These are phyloP conservation scores for Holotrichia oblita DNA, from an alignment of 1,140 invertebrate genomes.

Conservation along the genomic window DNA sequence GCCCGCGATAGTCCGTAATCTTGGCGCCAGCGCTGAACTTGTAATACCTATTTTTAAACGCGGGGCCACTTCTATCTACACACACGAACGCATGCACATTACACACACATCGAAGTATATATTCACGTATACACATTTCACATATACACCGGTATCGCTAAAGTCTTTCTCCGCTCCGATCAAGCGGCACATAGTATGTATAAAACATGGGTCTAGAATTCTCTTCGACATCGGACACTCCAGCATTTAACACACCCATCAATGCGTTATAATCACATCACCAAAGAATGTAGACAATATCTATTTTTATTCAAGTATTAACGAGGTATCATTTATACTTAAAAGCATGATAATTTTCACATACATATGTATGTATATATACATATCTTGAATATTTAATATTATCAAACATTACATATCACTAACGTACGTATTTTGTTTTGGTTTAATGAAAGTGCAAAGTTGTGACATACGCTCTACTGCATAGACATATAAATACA, in stretches of 20 bases:
- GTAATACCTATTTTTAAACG: slow-evolving; percentile 50
- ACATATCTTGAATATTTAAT: background rate
- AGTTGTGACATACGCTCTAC: background rate
- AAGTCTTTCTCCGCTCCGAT: slow-evolving; percentile 16
- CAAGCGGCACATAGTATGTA: background rate
- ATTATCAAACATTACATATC: background rate
- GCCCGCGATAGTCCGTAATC: slow-evolving; percentile 48
- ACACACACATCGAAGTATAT: background rate
- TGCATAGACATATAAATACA: background rate
- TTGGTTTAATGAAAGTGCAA: background rate
- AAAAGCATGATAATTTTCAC: background rate
- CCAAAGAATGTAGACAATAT: slow-evolving; percentile 25
- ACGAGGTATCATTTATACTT: background rate
- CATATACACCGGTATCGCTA: background rate
- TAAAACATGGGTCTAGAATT: slow-evolving; percentile 4
- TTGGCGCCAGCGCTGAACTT: slow-evolving; percentile 49
- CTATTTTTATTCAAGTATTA: slow-evolving; percentile 23
- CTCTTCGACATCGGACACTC: slow-evolving; percentile 28
- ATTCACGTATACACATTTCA: slow-evolving; percentile 32
- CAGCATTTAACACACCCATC: slow-evolving; percentile 29
- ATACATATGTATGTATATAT: no score
- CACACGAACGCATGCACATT: slow-evolving; percentile 1
- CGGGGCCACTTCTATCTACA: slow-evolving; percentile 39
- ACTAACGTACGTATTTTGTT: background rate
- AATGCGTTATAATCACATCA: slow-evolving; percentile 22